Base-by-base conservation (phyloP, 2,113 vertebrate genomes). In the Myrmecophaga tridactyla region DNA sequence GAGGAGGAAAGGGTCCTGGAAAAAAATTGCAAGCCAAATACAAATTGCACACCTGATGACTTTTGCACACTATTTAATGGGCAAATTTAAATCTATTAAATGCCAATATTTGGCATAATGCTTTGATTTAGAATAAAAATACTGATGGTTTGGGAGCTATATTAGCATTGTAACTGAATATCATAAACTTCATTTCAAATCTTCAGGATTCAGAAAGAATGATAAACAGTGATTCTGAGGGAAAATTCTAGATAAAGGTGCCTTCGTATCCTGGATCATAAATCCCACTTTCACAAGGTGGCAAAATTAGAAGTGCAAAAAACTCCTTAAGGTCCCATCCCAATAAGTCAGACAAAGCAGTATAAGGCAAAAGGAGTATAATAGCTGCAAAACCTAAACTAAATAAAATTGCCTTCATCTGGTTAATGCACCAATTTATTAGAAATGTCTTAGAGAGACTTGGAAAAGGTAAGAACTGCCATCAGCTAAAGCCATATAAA, bases 101-200 rank as follows among this genome's bases (percentile, higher is more conserved):
- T 93, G 21, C 77, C 67, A 73, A 23, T 75, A 65, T 82, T 81
- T 94, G 25, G 11, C 48, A 92, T 58, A 89, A 80, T 62, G 29
- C 73, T 92, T 94, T 94, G 62, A 89, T 88, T 89, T 93, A 93
- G 41, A 82, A 94, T 92, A 92, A 94, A 89, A 94, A 89, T 51
- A 86, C 63, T 62, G 69, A 86, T 77, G 62, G 34, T 63, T 93
- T 69, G 29, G n/a, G 65, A 31, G 86, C 94, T 88, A 85, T 80
- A 93, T 83, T 86, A 76, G 77, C 46, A 89, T 86, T 93, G 1
- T 51, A 93, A 94, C 31, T 92, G 41, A 56, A 94, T 83, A 58
- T 29, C 21, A 67, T 84, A 94, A 95, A 92, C 67, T 92, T 93
- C 39, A 72, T 62, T 67, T 94, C 62, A 96, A 39, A 80, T 92